Base-by-base conservation (phyloP, 2,113 vertebrate species). In the Aspiorhynchus laticeps region DNA sequence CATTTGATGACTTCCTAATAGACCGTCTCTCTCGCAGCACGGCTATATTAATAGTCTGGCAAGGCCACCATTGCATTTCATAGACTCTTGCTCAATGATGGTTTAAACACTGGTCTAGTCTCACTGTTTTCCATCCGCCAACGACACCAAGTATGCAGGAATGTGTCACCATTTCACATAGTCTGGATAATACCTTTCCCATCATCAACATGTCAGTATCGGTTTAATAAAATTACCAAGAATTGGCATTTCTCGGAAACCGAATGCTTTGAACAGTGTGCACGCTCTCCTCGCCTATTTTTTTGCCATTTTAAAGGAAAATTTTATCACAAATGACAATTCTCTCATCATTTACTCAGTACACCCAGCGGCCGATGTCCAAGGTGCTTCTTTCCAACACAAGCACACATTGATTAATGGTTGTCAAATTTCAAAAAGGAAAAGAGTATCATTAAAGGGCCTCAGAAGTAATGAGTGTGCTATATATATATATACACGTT, bases 181-280 rank as follows among this genome's bases (percentile, higher is more conserved):
- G 71, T 80, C 80, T 90, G 26, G 63, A n/a, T 87, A 74, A 88
- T 88, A 41, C 83, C 56, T 90, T 91, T 88, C 59, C 86, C 83
- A 78, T 88, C 61, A 90, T 41, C 33, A 19, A 63, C 24, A 83
- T 74, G 77, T 31, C 85, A 69, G 7, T 14, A 69, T 59, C 85
- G 41, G 8, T 61, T n/a, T 61, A 10, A n/a, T 61, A 4, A 59
- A 59, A 26, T 15, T 2, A 41, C 41, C n/a, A 75, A 76, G 12
- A 76, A 48, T 14, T 26, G 41, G 14, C 15, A 77, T 51, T 77
- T 77, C 14, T 77, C 26, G 2, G 75, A 77, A 51, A 21, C 73
- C 1, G 12, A 75, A 46, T 46, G 73, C 24, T 75, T 26, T 75
- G 38, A 75, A 46, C 38, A 75, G 21, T n/a, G 24, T 75, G 38